Percentiles rank a stretch among this genome's conserved stretches.
Conservation (phyloP, 2,888 invertebrate genomes). For the Axea sp. region DNA sequence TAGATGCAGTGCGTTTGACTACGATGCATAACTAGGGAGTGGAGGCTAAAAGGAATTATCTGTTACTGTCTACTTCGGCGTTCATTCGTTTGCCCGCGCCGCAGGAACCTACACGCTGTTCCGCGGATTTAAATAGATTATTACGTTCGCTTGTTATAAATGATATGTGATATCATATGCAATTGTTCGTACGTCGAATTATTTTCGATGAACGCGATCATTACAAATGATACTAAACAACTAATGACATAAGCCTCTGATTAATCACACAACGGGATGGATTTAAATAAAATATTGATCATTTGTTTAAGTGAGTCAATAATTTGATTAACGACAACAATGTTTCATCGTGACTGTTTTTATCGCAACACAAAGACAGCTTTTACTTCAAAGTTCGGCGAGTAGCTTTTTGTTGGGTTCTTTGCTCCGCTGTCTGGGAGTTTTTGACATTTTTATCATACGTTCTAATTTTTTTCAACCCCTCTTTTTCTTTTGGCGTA, state of each 20-base stretch:
- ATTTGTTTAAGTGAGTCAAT: background rate
- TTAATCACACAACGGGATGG: constrained; percentile 10
- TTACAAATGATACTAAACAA: constrained; percentile 16
- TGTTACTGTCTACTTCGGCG: constrained; percentile 36
- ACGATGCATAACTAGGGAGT: constrained; percentile 24
- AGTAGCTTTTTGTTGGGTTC: too few relatives aligned
- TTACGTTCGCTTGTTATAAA: constrained; percentile 31
- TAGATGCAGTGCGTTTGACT: constrained; percentile 21
- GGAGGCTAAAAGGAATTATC: constrained; percentile 47
- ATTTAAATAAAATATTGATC: constrained; percentile 21
- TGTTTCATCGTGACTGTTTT: too few relatives aligned
- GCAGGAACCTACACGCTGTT: constrained; percentile 34
- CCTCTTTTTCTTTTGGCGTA: too few relatives aligned
- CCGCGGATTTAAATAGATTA: constrained; percentile 37
- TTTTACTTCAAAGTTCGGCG: too few relatives aligned
- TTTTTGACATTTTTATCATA: too few relatives aligned
- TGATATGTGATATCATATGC: constrained; percentile 23
- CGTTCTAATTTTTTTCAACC: constrained; percentile 17
- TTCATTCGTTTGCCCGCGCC: constrained; percentile 22
- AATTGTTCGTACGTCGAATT: constrained; percentile 31
- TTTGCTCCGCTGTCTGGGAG: too few relatives aligned
- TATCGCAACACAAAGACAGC: too few relatives aligned
- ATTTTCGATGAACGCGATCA: constrained; percentile 14
- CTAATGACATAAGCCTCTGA: constrained; percentile 6
- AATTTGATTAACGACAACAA: too few relatives aligned